These are phyloP conservation scores for Callosobruchus maculatus DNA, from an alignment of 2,888 invertebrate species.

Conservation along the genomic window DNA sequence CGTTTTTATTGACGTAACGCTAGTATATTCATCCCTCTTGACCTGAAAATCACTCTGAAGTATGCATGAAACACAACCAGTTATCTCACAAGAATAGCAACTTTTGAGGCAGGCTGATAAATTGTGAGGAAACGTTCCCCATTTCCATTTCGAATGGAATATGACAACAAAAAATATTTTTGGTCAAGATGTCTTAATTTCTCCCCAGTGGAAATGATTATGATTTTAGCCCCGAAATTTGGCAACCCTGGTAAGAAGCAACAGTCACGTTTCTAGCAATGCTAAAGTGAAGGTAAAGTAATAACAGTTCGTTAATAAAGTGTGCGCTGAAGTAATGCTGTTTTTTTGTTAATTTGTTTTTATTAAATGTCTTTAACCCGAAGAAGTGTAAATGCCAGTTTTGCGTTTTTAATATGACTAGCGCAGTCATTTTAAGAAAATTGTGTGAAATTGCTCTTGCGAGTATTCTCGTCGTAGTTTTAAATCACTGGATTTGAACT, in stretches of 20 bases:
- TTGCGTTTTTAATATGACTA: not conserved
- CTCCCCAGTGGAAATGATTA: not conserved
- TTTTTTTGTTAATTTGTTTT: not conserved
- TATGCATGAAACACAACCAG: too few relatives aligned
- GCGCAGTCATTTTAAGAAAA: not conserved
- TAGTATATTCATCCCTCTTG: not conserved
- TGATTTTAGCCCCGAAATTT: not conserved
- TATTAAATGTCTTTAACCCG: not conserved
- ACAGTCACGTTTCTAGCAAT: not conserved
- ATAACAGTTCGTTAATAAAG: not conserved
- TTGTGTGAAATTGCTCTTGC: not conserved
- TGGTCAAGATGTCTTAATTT: not conserved
- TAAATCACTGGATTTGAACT: too few relatives aligned
- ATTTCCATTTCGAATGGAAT: too few relatives aligned
- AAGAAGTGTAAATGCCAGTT: not conserved
- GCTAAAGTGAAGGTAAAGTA: not conserved
- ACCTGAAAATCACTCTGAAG: not conserved
- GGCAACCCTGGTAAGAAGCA: not conserved
- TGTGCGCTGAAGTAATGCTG: not conserved
- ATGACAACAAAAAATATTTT: not conserved
- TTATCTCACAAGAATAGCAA: not conserved
- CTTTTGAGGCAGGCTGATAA: not conserved
- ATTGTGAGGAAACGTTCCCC: not conserved
- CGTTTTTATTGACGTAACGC: not conserved
- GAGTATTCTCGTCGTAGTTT: not conserved